Conservation (phyloP, 2,113 vertebrate genomes). For the Phaetusa simplex region DNA sequence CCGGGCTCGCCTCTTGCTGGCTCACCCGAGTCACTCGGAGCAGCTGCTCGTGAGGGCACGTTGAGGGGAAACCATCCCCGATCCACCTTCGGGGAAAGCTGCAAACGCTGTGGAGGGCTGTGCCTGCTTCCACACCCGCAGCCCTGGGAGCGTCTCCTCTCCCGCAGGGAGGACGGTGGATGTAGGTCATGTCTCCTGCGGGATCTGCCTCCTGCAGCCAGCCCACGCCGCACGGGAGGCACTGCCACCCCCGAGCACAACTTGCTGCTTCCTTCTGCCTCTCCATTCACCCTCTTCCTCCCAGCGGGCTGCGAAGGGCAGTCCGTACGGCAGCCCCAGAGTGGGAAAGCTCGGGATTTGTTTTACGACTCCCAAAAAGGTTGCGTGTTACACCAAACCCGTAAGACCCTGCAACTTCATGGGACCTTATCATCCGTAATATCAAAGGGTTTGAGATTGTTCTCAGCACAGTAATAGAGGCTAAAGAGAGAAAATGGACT, state of each 20-base stretch:
- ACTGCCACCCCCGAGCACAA: not conserved
- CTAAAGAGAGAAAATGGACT: not conserved
- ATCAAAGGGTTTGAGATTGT: not conserved
- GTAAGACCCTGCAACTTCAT: not conserved
- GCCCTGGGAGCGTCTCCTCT: not conserved
- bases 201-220: not conserved
- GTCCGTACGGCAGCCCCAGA: not conserved
- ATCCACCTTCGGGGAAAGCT: not conserved
- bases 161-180: not conserved
- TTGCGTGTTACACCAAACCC: not conserved
- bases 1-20: not conserved
- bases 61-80: not conserved
- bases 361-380: not conserved
- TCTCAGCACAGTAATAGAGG: not conserved
- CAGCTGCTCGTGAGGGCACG: not conserved
- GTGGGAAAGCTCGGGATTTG: not conserved
- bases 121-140: not conserved
- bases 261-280: not conserved
- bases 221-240: accelerated
- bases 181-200: not conserved
- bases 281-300: not conserved
- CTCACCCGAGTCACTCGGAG: not conserved
- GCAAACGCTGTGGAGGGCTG: not conserved
- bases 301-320: not conserved
- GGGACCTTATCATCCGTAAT: not conserved